Conservation (phyloP, 2,797 vertebrate genomes). For the Lagorchestes hirsutus region DNA sequence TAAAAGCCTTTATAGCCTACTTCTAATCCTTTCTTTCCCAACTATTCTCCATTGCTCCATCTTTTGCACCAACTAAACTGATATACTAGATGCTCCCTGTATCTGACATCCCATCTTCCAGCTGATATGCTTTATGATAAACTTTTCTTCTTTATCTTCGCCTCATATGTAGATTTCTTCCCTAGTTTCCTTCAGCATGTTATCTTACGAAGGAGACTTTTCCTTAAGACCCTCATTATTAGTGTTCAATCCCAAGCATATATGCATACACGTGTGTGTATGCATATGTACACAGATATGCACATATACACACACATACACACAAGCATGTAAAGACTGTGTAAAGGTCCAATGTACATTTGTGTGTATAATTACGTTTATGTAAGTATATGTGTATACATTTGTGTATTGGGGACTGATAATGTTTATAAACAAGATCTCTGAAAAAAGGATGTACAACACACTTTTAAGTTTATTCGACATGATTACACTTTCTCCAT, state of each 20-base stretch:
- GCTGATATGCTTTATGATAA: not conserved
- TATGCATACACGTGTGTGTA: not conserved
- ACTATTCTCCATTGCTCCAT: not conserved
- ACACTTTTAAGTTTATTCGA: not conserved
- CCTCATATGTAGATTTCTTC: not conserved
- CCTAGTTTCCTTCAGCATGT: not conserved
- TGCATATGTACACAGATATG: too few species aligned
- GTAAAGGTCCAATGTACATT: too few species aligned
- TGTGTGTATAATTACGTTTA: too few species aligned
- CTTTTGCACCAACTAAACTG: not conserved
- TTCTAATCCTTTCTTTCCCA: not conserved
- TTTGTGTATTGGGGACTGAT: not conserved
- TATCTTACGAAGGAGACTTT: not conserved
- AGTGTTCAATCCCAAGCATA: not conserved
- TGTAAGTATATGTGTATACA: too few species aligned
- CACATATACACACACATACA: not conserved
- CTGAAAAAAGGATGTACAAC: not conserved
- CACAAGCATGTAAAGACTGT: not conserved
- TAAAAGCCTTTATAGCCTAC: not conserved
- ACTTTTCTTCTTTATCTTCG: not conserved
- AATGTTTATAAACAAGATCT: not conserved
- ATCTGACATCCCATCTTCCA: not conserved
- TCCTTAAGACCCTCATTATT: not conserved
- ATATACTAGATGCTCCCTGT: not conserved
- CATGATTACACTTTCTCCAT: not conserved